These are phyloP conservation scores for Leptopilina drosophilae DNA, from an alignment of 2,888 invertebrate species.

Conservation along the genomic window DNA sequence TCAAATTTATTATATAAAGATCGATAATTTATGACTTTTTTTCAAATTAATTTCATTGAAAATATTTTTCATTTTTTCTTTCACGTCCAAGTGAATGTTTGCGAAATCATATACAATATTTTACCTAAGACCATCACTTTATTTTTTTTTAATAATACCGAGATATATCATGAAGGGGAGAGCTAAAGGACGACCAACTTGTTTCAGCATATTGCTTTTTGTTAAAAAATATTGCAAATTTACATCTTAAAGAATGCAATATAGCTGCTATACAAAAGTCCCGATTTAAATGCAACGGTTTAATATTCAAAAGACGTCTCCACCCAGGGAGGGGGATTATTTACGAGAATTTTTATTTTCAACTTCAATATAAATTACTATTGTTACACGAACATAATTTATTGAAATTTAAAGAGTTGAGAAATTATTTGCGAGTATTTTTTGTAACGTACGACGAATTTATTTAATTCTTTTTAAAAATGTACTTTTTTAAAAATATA, in stretches of 20 bases:
- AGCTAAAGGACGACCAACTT: constrained; percentile 1
- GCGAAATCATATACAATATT: neutral
- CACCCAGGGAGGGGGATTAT: neutral
- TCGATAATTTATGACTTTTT: constrained; percentile 53
- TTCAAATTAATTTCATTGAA: too few relatives aligned
- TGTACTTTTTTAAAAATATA: too few relatives aligned
- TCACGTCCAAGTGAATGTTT: neutral
- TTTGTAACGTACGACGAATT: too few relatives aligned
- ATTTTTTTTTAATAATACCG: constrained; percentile 24
- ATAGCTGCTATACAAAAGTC: neutral
- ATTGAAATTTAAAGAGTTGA: neutral
- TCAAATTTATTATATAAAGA: constrained; percentile 54
- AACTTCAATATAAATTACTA: constrained; percentile 4
- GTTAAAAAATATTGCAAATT: constrained; percentile 17
- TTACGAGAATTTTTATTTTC: neutral
- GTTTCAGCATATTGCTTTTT: constrained; percentile 28
- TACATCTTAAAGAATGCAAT: constrained; percentile 14
- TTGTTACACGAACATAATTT: neutral
- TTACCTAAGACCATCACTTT: neutral
- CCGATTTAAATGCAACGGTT: neutral
- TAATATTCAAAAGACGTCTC: constrained; percentile 8
- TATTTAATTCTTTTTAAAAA: too few relatives aligned
- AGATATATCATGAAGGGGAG: constrained; percentile 12
- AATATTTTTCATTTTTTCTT: neutral
- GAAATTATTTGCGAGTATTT: neutral